These are phyloP conservation scores for Eublepharis macularius DNA, from an alignment of 2,113 vertebrate species.

Conservation along the genomic window DNA sequence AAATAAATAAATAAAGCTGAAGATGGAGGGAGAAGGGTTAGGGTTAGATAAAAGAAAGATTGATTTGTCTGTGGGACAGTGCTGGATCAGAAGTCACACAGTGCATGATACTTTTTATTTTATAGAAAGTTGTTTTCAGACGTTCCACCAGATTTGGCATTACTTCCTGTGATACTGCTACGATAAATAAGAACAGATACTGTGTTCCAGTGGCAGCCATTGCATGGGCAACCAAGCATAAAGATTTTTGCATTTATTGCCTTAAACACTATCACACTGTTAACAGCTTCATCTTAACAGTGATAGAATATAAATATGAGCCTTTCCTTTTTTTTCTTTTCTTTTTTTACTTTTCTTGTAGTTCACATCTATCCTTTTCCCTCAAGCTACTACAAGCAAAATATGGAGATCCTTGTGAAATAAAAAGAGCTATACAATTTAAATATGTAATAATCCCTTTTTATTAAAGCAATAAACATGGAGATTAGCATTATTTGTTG, in stretches of 20 bases:
- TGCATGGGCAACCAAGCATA: neutral
- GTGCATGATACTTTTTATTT: neutral
- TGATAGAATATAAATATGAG: neutral
- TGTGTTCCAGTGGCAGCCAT: neutral
- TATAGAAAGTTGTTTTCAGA: neutral
- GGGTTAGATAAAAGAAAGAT: no score
- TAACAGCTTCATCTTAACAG: neutral
- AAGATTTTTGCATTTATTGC: neutral
- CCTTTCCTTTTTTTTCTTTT: neutral
- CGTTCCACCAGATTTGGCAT: neutral
- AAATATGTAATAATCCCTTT: conserved; percentile 25
- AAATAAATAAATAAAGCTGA: no score
- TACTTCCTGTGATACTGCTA: neutral
- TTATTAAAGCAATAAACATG: neutral
- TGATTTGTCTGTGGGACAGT: no score
- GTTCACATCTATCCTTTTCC: neutral
- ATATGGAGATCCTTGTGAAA: conserved; percentile 3
- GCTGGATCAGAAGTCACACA: neutral
- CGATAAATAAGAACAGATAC: neutral
- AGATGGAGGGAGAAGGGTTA: no score
- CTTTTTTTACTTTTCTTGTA: neutral
- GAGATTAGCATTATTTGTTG: conserved; percentile 27
- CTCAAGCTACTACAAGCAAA: neutral
- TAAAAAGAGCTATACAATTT: conserved; percentile 39
- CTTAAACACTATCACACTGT: neutral